These are phyloP conservation scores for Papilio demoleus DNA, from an alignment of 2,888 invertebrate genomes.

Conservation along the genomic window DNA sequence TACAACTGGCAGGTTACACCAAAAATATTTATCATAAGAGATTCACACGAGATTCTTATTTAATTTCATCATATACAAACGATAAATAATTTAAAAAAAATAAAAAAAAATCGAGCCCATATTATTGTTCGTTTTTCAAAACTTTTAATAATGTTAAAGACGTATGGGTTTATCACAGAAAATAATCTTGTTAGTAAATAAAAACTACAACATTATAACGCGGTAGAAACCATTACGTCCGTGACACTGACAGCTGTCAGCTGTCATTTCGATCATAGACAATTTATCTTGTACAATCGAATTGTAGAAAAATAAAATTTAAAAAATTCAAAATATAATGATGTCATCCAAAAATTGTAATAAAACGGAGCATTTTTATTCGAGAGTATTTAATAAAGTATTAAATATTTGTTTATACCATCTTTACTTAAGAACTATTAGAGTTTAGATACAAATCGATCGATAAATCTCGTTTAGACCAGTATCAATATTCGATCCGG, in stretches of 20 bases:
- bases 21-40: not conserved
- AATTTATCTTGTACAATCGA: not conserved
- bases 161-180: slow-evolving; percentile 8
- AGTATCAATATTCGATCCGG: not conserved
- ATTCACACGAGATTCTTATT: not conserved
- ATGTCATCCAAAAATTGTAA: not conserved
- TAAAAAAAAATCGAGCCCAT: not conserved
- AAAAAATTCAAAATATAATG: not conserved
- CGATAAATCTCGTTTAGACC: not conserved
- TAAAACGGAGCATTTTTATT: slow-evolving; percentile 8
- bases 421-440: slow-evolving; percentile 1
- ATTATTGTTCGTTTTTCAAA: not conserved
- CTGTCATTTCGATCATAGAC: not conserved
- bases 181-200: not conserved
- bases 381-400: not conserved
- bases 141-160: not conserved
- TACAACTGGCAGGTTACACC: not conserved
- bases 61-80: no score
- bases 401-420: slow-evolving; percentile 8
- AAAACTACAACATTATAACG: not conserved
- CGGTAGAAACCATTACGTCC: not conserved
- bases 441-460: not conserved
- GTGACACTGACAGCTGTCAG: not conserved
- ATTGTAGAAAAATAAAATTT: not conserved
- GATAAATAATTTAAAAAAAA: not conserved